phyloP scores from a whole-genome alignment of 1,140 invertebrate genomes.

The Octopus sinensis region DNA sequence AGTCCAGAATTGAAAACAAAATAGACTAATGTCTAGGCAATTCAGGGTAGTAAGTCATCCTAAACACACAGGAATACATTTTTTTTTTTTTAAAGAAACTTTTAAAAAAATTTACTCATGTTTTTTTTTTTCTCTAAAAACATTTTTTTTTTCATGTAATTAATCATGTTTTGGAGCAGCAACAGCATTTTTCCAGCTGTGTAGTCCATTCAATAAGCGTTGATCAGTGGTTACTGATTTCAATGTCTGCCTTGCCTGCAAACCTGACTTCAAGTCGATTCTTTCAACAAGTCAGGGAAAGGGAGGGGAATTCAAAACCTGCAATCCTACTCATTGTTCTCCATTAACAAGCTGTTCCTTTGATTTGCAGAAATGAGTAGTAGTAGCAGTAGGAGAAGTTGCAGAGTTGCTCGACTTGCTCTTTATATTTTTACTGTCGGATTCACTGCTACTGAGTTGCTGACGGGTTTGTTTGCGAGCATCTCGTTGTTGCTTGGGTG shows the following conservation, averaged over 20 bases:
- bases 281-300: not conserved
- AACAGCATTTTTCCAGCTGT: not conserved
- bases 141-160: slow-evolving; percentile 7
- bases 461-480: slow-evolving; percentile 5
- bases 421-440: slow-evolving; percentile 40
- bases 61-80: slow-evolving; percentile 15
- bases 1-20: not conserved
- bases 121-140: not conserved
- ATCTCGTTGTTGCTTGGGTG: slow-evolving; percentile 35
- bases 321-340: slow-evolving; percentile 28
- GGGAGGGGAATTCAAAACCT: not conserved
- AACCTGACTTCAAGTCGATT: not conserved
- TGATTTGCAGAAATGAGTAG: slow-evolving; percentile 5
- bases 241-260: not conserved
- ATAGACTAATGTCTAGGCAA: slow-evolving; percentile 9
- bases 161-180: not conserved
- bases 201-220: too few relatives aligned
- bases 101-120: not conserved
- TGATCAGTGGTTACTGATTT: too few relatives aligned
- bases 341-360: slow-evolving; percentile 48
- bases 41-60: slow-evolving; percentile 9
- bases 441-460: slow-evolving; percentile 39
- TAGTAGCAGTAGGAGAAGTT: slow-evolving; percentile 9
- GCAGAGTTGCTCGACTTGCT: slow-evolving; percentile 29
- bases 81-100: not conserved